These are phyloP conservation scores for Nixonia krombeini DNA, from an alignment of 1,140 invertebrate genomes.

Conservation along the genomic window DNA sequence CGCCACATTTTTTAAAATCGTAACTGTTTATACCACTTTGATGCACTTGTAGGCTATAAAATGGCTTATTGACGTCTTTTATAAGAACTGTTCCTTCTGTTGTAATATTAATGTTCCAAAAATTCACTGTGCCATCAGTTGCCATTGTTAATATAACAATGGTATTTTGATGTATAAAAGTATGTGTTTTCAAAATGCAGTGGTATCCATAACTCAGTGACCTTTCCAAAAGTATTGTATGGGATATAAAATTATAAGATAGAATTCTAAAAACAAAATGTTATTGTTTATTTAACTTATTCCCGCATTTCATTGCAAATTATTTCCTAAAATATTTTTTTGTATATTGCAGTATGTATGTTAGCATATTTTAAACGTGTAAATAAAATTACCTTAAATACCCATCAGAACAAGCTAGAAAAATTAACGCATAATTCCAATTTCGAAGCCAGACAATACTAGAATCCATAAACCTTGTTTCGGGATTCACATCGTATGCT, in stretches of 20 bases:
- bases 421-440: constrained; percentile 64
- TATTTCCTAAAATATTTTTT: too few relatives aligned
- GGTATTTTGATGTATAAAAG: constrained; percentile 57
- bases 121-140: constrained; percentile 77
- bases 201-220: constrained; percentile 69
- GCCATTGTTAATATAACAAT: constrained; percentile 74
- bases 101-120: constrained; percentile 75
- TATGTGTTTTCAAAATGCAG: constrained; percentile 75
- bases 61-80: constrained; percentile 45
- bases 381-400: constrained; percentile 71
- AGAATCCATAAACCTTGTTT: constrained; percentile 81
- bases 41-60: constrained; percentile 72
- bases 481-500: constrained; percentile 73
- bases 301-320: background rate
- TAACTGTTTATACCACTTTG: constrained; percentile 82
- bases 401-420: constrained; percentile 82
- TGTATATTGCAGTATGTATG: too few relatives aligned
- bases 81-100: constrained; percentile 3
- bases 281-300: background rate
- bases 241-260: constrained; percentile 47
- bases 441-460: constrained; percentile 57
- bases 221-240: constrained; percentile 48
- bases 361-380: constrained; percentile 5
- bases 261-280: constrained; percentile 52
- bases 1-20: constrained; percentile 63